Evolutionary conservation across 2,797 vertebrate species (phyloP).

Genomic region (Amphiprion clarkii): DNA sequence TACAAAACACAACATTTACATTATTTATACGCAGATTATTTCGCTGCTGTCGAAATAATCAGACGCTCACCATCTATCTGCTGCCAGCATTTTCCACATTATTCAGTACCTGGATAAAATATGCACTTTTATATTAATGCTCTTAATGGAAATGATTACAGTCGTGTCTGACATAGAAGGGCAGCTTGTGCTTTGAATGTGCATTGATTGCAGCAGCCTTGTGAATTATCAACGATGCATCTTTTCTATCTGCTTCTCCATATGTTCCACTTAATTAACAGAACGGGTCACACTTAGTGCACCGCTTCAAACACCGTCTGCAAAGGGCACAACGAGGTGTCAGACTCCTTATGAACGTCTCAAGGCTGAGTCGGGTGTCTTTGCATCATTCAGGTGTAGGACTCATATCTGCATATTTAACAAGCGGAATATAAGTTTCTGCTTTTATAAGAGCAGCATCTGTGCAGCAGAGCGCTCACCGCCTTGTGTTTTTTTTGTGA

Average conservation of each 20-base stretch:
- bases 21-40: neutral
- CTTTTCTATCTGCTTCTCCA: constrained; percentile 4
- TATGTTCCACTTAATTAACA: constrained; percentile 29
- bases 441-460: neutral
- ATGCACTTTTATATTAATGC: neutral
- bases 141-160: neutral
- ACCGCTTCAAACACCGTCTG: constrained; percentile 15
- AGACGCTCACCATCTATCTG: neutral
- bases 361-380: constrained; percentile 8
- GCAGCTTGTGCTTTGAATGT: constrained; percentile 5
- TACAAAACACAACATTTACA: constrained; percentile 46
- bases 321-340: neutral
- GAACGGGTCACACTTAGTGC: neutral
- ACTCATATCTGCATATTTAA: constrained; percentile 1
- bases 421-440: neutral
- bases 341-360: neutral
- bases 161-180: neutral
- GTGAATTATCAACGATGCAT: constrained; percentile 11
- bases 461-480: neutral
- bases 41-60: neutral
- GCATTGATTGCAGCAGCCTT: neutral
- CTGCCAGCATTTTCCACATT: neutral
- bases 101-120: neutral
- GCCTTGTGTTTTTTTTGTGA: too few relatives aligned
- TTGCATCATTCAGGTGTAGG: neutral